A percentile compares a stretch with the other conserved stretches of the same genome.
phyloP scores from a whole-genome alignment of 2,113 vertebrate genomes.

The Pantherophis guttatus region DNA sequence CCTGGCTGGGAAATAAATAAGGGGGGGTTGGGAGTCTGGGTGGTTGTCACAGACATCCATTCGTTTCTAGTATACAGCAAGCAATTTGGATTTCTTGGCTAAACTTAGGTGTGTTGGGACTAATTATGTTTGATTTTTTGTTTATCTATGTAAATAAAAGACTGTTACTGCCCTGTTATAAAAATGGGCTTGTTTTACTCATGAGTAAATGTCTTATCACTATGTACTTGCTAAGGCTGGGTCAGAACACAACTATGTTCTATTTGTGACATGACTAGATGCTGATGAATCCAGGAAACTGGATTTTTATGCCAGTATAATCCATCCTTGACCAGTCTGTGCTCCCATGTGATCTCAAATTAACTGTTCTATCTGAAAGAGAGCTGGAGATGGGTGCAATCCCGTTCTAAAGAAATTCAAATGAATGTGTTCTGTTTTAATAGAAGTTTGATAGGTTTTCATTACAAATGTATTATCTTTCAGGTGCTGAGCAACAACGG shows the following conservation, averaged over 20 bases:
- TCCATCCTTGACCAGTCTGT: neutral
- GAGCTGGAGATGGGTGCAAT: neutral
- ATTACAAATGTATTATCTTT: constrained; percentile 41
- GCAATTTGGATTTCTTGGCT: too few relatives aligned
- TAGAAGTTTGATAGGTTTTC: neutral
- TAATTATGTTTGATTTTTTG: too few relatives aligned
- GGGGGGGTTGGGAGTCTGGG: too few relatives aligned
- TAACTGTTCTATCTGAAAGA: neutral
- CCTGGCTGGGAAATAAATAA: too few relatives aligned
- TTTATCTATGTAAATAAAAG: too few relatives aligned
- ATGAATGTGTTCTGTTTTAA: neutral
- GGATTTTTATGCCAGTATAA: neutral
- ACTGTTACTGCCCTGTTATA: too few relatives aligned
- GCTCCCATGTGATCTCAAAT: neutral
- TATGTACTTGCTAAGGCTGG: too few relatives aligned
- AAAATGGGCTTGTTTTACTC: too few relatives aligned
- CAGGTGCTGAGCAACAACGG: constrained; percentile 60
- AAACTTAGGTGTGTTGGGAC: too few relatives aligned
- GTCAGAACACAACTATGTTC: neutral
- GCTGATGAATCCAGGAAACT: neutral
- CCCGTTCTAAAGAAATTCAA: neutral
- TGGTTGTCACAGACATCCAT: too few relatives aligned
- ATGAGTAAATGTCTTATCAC: too few relatives aligned
- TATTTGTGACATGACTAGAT: neutral
- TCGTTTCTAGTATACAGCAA: too few relatives aligned